Evolutionary conservation across 2,888 invertebrate genomes (phyloP), one percentile per base, ranked within the genome.

Genomic region (Cosmia trapezina): DNA sequence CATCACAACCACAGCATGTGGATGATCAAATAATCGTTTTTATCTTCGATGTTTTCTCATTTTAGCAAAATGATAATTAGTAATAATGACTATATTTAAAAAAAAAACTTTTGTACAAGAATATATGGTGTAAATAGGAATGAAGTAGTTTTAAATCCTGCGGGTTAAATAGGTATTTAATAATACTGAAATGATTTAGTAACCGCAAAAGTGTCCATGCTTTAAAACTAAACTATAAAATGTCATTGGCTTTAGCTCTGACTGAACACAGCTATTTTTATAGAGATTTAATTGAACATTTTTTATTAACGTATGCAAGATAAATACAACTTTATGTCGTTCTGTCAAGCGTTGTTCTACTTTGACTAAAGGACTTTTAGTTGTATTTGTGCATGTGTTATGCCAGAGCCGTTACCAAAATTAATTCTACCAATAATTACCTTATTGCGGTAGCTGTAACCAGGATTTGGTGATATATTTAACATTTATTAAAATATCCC

Each of bases 391-490:
- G 65, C 73, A 76, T 70, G 72, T 83, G 74, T 83, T 86, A 71
- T 47, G 66, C 61, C 70, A 80, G 68, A 78, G 85, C 76, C 76
- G 67, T 84, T 78, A 83, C 84, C 83, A 84, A 86, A 85, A 82
- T 88, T 87, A 90, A 92, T 91, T 89, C 89, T 91, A 91, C 91
- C 86, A 83, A 77, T 83, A 89, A 89, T 89, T 90, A 91, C 89
- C 89, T 89, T 90, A 90, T 88, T 89, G 87, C 86, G 90, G 90
- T 89, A 86, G 90, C 91, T 90, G 82, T 89, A 91, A 91, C 89
- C 85, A 88, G 90, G 91, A 92, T 90, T 92, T 92, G 93, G 93
- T 93, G 91, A 91, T 90, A 88, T 87, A 87, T 84, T 86, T 90
- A 88, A 88, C 88, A 87, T 73, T 81, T 72, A 80, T 78, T 83